Conservation (phyloP, 2,797 vertebrate species). For the Neoniphon sammara region DNA sequence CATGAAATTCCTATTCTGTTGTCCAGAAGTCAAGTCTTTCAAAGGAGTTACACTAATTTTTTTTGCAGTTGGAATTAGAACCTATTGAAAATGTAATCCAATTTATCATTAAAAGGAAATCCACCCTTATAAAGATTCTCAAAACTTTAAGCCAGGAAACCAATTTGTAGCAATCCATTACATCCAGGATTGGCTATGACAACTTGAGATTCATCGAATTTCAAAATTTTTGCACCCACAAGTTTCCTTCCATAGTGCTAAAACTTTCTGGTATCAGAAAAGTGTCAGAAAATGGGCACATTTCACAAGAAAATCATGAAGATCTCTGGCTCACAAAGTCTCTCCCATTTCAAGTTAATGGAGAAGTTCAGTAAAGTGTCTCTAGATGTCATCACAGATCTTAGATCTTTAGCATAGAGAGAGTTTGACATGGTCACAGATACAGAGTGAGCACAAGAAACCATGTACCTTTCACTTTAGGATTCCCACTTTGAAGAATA, state of each 20-base stretch:
- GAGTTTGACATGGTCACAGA: constrained; percentile 36
- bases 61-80: constrained; percentile 5
- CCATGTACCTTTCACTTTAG: constrained; percentile 4
- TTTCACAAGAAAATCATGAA: neutral
- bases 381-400: constrained; percentile 18
- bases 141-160: constrained; percentile 9
- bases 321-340: neutral
- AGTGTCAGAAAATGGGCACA: neutral
- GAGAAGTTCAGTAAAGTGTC: constrained; percentile 22
- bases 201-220: constrained; percentile 58
- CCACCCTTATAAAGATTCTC: constrained; percentile 21
- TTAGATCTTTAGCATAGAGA: constrained; percentile 36
- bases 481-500: constrained; percentile 38
- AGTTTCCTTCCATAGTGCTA: constrained; percentile 28
- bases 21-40: constrained; percentile 1
- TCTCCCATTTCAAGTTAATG: constrained; percentile 18
- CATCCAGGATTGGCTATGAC: neutral
- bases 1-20: neutral
- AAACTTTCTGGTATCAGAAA: neutral
- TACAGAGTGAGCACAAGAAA: constrained; percentile 36
- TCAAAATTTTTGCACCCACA: constrained; percentile 17
- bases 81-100: neutral
- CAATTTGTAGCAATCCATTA: constrained; percentile 6
- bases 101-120: neutral
- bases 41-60: constrained; percentile 7